Percentiles rank a stretch among this genome's conserved stretches.
phyloP scores from a whole-genome alignment of 2,888 invertebrate species.

The Acrobeloides nanus region DNA sequence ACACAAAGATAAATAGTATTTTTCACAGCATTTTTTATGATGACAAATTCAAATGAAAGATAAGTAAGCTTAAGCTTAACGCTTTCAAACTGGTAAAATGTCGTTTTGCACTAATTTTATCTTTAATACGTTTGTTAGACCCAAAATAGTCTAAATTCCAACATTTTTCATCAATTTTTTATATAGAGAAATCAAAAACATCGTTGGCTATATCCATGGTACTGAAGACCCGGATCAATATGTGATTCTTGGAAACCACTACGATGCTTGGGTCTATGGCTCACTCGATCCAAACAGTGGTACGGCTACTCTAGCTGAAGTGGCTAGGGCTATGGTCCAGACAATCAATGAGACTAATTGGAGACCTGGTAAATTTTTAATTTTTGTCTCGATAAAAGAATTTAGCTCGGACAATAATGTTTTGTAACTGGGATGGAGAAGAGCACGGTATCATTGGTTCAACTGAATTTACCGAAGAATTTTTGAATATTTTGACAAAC shows the following conservation, averaged over 20 bases:
- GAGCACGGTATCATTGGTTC: slow-evolving; percentile 58
- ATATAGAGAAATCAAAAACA: slow-evolving; percentile 47
- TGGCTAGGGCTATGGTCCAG: slow-evolving; percentile 49
- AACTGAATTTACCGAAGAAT: slow-evolving; percentile 58
- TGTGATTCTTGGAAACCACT: slow-evolving; percentile 60
- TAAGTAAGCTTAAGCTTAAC: too few species aligned
- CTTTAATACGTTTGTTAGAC: too few species aligned
- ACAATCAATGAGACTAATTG: slow-evolving; percentile 54
- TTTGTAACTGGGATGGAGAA: slow-evolving; percentile 59
- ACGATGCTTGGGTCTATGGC: slow-evolving; percentile 59
- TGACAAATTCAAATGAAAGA: background rate
- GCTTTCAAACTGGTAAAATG: too few species aligned
- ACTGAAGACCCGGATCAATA: slow-evolving; percentile 57
- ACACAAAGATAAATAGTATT: background rate
- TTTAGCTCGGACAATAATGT: slow-evolving; percentile 56
- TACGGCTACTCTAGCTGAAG: slow-evolving; percentile 58
- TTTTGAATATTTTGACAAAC: slow-evolving; percentile 40
- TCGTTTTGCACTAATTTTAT: too few species aligned
- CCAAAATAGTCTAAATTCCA: too few species aligned
- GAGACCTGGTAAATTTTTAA: too few species aligned
- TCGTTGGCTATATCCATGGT: slow-evolving; percentile 55
- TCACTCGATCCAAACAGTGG: slow-evolving; percentile 58
- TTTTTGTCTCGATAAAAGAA: too few species aligned
- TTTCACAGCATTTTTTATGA: background rate
- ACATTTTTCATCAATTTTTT: background rate